These are phyloP conservation scores for Polyodon spathula DNA, from an alignment of 2,113 vertebrate species.

Conservation along the genomic window DNA sequence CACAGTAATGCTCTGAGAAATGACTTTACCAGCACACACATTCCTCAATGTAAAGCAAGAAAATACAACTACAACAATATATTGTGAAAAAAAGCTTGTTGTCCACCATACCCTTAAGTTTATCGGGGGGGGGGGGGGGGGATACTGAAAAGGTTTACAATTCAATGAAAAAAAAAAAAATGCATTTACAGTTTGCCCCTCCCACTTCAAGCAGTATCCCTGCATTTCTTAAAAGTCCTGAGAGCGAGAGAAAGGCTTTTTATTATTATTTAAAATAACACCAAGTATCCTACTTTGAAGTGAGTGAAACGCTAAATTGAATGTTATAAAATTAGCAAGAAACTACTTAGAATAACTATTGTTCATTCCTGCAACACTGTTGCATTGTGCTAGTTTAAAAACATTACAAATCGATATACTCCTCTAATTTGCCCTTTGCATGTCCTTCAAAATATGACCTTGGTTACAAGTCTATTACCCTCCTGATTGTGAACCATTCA, in stretches of 20 bases:
- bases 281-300: too few relatives aligned
- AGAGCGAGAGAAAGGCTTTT: constrained; percentile 58
- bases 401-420: too few relatives aligned
- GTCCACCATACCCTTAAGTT: constrained; percentile 2
- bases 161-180: constrained; percentile 43
- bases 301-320: too few relatives aligned
- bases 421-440: too few relatives aligned
- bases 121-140: too few relatives aligned
- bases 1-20: neutral
- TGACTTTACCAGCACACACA: neutral
- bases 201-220: constrained; percentile 33
- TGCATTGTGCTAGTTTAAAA: too few relatives aligned
- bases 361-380: too few relatives aligned
- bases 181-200: constrained; percentile 53
- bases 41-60: neutral
- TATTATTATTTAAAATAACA: too few relatives aligned
- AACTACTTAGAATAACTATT: too few relatives aligned
- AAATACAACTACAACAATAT: too few relatives aligned
- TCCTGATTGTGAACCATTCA: neutral
- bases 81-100: constrained; percentile 2
- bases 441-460: constrained; percentile 7
- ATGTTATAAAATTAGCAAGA: too few relatives aligned
- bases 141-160: constrained; percentile 52
- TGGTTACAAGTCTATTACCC: neutral
- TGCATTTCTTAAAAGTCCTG: constrained; percentile 48